Conservation (phyloP, 1,140 invertebrate genomes). For the Glossosoma conforme region DNA sequence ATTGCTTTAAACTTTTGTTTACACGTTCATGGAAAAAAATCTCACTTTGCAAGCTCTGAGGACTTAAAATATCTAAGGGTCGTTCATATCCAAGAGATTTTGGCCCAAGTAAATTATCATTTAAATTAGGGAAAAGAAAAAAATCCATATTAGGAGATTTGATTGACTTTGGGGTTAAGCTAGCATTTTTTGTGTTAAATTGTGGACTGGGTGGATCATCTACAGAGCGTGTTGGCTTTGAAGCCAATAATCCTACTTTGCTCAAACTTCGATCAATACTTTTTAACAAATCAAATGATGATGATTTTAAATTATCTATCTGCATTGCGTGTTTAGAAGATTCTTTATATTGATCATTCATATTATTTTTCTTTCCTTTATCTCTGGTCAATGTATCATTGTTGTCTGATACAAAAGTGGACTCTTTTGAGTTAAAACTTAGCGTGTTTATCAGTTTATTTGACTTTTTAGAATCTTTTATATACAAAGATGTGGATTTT, state of each 20-base stretch:
- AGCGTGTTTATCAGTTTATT: no score
- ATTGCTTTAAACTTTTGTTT: conserved; percentile 1
- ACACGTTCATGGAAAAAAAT: conserved; percentile 4
- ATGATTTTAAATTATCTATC: conserved; percentile 9
- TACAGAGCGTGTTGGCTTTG: neutral
- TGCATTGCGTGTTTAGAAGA: no score
- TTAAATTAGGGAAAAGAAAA: conserved; percentile 17
- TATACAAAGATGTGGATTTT: neutral
- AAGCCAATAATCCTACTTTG: conserved; percentile 16
- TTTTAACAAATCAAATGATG: conserved; percentile 19
- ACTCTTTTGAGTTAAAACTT: no score
- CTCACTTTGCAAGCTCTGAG: conserved; percentile 16
- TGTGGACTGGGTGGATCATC: conserved; percentile 12
- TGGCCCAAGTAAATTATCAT: conserved; percentile 8
- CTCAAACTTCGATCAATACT: conserved; percentile 20
- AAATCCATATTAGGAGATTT: conserved; percentile 16
- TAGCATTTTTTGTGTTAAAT: conserved; percentile 23
- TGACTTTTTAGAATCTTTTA: neutral
- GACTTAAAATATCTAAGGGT: conserved; percentile 10
- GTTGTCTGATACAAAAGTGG: neutral
- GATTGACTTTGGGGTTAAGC: conserved; percentile 21
- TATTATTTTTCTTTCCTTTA: neutral
- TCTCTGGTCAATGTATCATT: neutral
- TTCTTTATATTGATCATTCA: neutral
- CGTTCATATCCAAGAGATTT: conserved; percentile 3